Conservation (phyloP, 2,888 invertebrate species). For the Chrysotoxum bicinctum region DNA sequence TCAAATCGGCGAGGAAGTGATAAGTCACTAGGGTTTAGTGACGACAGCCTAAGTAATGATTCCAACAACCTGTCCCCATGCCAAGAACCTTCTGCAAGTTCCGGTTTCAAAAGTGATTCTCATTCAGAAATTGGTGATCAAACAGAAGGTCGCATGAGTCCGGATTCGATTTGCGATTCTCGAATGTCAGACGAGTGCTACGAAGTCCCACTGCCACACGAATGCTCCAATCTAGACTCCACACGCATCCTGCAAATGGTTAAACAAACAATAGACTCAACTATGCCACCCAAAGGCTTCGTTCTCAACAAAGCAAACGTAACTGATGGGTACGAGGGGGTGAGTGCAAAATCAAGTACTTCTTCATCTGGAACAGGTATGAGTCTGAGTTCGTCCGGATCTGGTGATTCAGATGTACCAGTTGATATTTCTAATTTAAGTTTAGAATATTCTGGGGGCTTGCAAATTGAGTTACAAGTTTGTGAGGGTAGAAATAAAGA, state of each 20-base stretch:
- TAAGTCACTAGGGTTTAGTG: conserved; percentile 87
- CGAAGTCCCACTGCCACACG: conserved; percentile 90
- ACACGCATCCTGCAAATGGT: conserved; percentile 90
- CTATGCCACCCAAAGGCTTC: conserved; percentile 88
- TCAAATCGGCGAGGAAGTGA: conserved; percentile 86
- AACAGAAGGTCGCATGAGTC: conserved; percentile 80
- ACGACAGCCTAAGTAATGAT: conserved; percentile 89
- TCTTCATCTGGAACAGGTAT: conserved; percentile 58
- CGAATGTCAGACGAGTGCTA: conserved; percentile 83
- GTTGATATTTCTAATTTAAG: conserved; percentile 84
- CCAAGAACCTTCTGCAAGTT: conserved; percentile 83
- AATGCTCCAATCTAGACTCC: conserved; percentile 90
- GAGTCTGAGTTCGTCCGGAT: conserved; percentile 43
- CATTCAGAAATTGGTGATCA: conserved; percentile 84
- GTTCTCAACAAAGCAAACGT: conserved; percentile 81
- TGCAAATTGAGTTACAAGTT: conserved; percentile 92
- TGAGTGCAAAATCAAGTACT: conserved; percentile 58
- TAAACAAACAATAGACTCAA: conserved; percentile 89
- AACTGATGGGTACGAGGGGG: conserved; percentile 64
- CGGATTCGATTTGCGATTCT: conserved; percentile 81
- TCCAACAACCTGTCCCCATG: conserved; percentile 83
- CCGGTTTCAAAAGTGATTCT: conserved; percentile 84
- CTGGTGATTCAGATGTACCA: conserved; percentile 74
- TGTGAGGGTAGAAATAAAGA: conserved; percentile 86
- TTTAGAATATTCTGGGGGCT: conserved; percentile 90